These are phyloP conservation scores for Oncorhynchus tshawytscha DNA, from an alignment of 2,113 vertebrate species.

Conservation along the genomic window DNA sequence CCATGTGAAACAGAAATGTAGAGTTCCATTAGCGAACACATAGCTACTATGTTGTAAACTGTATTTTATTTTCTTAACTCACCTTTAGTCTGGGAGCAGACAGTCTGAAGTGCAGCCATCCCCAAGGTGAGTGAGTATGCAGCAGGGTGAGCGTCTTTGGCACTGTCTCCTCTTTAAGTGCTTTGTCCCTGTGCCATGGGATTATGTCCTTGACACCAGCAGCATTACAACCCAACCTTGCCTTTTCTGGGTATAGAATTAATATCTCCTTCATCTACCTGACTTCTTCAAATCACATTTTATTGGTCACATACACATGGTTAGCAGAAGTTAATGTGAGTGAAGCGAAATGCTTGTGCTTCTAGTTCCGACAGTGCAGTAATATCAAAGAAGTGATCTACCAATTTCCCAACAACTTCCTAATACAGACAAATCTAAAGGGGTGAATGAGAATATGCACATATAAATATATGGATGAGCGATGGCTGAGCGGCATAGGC, in stretches of 20 bases:
- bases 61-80: not conserved
- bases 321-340: no score
- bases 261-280: not conserved
- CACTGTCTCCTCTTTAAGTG: not conserved
- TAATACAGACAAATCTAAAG: no score
- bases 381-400: no score
- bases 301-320: no score
- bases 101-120: slow-evolving; percentile 6
- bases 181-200: slow-evolving; percentile 19
- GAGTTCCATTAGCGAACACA: not conserved
- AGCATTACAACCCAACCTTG: slow-evolving; percentile 26
- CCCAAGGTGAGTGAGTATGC: slow-evolving; percentile 1
- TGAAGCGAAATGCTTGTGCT: no score
- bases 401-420: no score
- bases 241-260: slow-evolving; percentile 31
- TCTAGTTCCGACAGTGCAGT: no score
- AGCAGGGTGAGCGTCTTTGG: not conserved
- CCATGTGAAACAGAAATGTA: not conserved
- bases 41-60: not conserved
- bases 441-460: no score
- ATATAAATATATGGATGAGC: no score
- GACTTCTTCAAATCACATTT: not conserved
- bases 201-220: slow-evolving; percentile 14
- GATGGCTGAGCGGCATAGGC: no score
- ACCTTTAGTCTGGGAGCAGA: not conserved